Evolutionary conservation across 2,113 vertebrate genomes (phyloP).

Genomic region (Lagopus muta): DNA sequence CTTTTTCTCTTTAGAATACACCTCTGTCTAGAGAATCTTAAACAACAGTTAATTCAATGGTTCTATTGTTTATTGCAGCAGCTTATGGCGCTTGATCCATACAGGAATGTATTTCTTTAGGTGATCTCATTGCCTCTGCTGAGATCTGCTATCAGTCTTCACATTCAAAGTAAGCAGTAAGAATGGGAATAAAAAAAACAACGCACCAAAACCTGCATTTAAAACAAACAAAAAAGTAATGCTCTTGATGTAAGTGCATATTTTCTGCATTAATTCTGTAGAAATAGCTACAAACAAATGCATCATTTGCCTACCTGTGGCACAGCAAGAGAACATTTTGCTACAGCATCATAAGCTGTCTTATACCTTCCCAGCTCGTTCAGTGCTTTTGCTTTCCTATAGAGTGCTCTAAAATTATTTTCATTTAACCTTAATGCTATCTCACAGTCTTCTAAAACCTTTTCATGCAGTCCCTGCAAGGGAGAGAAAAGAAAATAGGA

Average conservation of each 20-base stretch:
- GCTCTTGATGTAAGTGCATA: neutral
- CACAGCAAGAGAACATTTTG: constrained; percentile 93
- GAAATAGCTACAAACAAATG: neutral
- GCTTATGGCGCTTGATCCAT: neutral
- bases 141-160: neutral
- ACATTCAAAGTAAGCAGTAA: neutral
- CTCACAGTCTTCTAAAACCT: constrained; percentile 91
- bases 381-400: constrained; percentile 91
- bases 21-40: neutral
- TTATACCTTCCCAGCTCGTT: constrained; percentile 88
- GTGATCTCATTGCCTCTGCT: neutral
- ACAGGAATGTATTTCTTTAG: neutral
- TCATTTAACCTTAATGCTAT: constrained; percentile 87
- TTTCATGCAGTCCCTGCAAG: constrained; percentile 86
- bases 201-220: neutral
- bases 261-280: neutral
- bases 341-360: constrained; percentile 94
- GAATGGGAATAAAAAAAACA: neutral
- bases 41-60: neutral
- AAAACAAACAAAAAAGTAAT: neutral
- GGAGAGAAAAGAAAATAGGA: neutral
- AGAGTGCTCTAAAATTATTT: constrained; percentile 91
- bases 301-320: constrained; percentile 85
- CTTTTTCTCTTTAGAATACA: neutral
- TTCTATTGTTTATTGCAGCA: neutral